Evolutionary conservation across 2,888 invertebrate species (phyloP).

Genomic region (Aleiodes testaceus): DNA sequence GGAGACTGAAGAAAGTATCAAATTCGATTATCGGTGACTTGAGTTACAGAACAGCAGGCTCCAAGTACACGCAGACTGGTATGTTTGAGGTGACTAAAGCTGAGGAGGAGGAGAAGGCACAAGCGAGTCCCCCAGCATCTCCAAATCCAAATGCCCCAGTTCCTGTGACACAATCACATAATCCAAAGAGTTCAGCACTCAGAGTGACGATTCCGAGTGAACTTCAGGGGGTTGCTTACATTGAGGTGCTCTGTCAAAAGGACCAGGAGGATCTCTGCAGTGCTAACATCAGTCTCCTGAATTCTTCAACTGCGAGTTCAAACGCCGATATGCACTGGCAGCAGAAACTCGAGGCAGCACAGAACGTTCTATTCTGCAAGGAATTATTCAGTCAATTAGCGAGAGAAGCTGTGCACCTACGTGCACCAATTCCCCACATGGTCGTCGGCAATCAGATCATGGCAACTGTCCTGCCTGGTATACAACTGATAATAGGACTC

Average conservation of each 20-base stretch:
- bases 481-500: conserved; percentile 92
- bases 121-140: conserved; percentile 75
- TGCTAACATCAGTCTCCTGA: conserved; percentile 85
- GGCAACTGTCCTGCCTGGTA: conserved; percentile 94
- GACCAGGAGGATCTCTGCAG: conserved; percentile 93
- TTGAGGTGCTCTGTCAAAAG: conserved; percentile 96
- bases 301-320: conserved; percentile 82
- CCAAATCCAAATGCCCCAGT: conserved; percentile 72
- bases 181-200: conserved; percentile 81
- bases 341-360: conserved; percentile 95
- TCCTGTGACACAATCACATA: background rate
- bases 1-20: conserved; percentile 96
- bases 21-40: conserved; percentile 96
- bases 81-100: conserved; percentile 97
- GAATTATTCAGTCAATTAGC: conserved; percentile 95
- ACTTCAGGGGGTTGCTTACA: conserved; percentile 95
- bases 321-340: conserved; percentile 93
- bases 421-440: conserved; percentile 95
- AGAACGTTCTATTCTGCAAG: conserved; percentile 97
- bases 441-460: conserved; percentile 98
- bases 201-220: conserved; percentile 95
- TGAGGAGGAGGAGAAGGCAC: conserved; percentile 80
- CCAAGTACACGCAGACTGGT: conserved; percentile 93
- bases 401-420: conserved; percentile 94
- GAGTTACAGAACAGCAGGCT: conserved; percentile 96